Base-by-base conservation (phyloP, 2,113 vertebrate species). In the Hypomesus transpacificus region DNA sequence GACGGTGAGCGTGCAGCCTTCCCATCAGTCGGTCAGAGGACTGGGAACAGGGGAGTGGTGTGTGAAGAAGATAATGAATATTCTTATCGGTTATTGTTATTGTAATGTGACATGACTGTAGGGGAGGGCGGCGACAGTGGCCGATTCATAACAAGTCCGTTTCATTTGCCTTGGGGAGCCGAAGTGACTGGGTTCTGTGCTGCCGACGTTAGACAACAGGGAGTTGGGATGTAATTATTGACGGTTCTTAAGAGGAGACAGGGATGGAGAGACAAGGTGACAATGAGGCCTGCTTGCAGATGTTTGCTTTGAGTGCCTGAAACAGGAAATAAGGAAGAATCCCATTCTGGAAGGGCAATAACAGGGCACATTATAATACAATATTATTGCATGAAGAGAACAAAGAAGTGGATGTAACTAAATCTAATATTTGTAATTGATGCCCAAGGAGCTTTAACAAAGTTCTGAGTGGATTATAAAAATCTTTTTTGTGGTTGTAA, bases 81-180 rank as follows among this genome's bases (percentile, higher is more conserved):
- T 90, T 89, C 89, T 90, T 90, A 90, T 90, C 89, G 87, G 85
- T 89, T 89, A 88, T 90, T 89, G 87, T 89, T 86, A 89, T 90
- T 89, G 89, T 89, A 90, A 90, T 90, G 87, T 84, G 84, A 89
- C 83, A 77, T 81, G 84, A 80, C 80, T 85, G 82, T 73, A 76
- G 80, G 16, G 18, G 59, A 63, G 59, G 50, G 59, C 2, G 59
- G 82, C 65, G 78, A 86, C 82, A 80, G 82, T 34, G 86, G 88
- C 87, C 39, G 22, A 16, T 26, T 61, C 59, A 61, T 26, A 61
- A 61, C 87, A 85, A 83, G 82, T 88, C 80, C 74, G 84, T 77
- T 66, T 13, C 14, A 13, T 61, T 26, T 4, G 22, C 59, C 57
- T 9, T 18, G 21, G 70, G 78, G 82, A 83, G 84, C 87, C 81